Evolutionary conservation across 2,888 invertebrate genomes (phyloP).

Genomic region (Alentia gelatinosa): DNA sequence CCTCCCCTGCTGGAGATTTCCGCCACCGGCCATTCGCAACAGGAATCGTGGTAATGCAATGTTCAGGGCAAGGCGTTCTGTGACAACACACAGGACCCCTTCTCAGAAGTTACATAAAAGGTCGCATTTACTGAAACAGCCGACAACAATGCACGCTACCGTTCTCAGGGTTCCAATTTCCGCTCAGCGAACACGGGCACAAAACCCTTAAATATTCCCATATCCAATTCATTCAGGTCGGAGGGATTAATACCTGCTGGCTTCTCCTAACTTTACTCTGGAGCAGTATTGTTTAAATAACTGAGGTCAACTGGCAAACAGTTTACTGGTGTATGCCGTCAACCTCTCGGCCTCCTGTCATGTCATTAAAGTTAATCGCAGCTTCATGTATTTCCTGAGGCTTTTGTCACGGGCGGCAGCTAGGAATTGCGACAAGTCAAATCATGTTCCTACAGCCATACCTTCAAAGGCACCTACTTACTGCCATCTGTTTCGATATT

Average conservation of each 20-base stretch:
- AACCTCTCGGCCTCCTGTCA: not conserved
- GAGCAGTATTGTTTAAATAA: not conserved
- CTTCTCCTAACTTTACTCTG: not conserved
- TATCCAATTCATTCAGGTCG: not conserved
- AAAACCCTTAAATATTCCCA: not conserved
- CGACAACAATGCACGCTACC: not conserved
- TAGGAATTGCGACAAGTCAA: too few species aligned
- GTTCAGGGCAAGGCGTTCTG: not conserved
- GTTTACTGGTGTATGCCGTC: not conserved
- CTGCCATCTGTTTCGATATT: too few species aligned
- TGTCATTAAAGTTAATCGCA: not conserved
- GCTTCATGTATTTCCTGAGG: too few species aligned
- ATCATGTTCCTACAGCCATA: too few species aligned
- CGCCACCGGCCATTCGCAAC: not conserved
- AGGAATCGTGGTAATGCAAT: not conserved
- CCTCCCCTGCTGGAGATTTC: not conserved
- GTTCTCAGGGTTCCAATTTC: conserved; percentile 1
- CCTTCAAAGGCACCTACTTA: too few species aligned
- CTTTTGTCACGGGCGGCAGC: too few species aligned
- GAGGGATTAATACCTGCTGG: not conserved
- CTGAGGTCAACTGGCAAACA: not conserved
- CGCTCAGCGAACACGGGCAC: not conserved
- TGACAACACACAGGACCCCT: not conserved
- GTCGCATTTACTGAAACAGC: too few species aligned
- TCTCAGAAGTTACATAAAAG: not conserved